Percentiles rank a stretch among this genome's conserved stretches.
These are phyloP conservation scores for Meda fulgida DNA, from an alignment of 2,797 vertebrate species.

Conservation along the genomic window DNA sequence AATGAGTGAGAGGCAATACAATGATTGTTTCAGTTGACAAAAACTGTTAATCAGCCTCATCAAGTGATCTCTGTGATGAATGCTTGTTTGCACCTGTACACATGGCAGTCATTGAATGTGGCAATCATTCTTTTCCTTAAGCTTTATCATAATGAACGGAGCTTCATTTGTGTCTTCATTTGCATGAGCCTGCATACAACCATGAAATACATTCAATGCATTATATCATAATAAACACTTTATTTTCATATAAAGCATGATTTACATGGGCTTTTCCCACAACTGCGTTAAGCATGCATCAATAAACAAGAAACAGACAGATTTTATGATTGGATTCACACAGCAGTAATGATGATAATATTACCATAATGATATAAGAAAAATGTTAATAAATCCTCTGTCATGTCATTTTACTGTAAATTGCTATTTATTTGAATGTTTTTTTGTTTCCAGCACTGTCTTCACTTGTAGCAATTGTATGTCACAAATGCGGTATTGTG, in stretches of 20 bases:
- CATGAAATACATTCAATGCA: background rate
- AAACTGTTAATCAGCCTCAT: conserved; percentile 24
- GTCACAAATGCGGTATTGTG: background rate
- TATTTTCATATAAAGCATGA: background rate
- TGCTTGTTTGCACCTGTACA: conserved; percentile 5
- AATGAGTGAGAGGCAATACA: background rate
- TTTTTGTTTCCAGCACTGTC: background rate
- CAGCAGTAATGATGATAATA: background rate
- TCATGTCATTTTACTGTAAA: background rate
- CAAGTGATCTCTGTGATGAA: conserved; percentile 28
- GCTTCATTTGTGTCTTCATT: conserved; percentile 25
- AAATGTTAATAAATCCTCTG: background rate
- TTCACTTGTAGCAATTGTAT: no score
- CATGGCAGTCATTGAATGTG: conserved; percentile 20
- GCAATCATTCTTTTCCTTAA: conserved; percentile 21
- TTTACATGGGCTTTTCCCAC: background rate
- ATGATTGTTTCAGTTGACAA: conserved; percentile 1
- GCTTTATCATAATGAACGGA: background rate
- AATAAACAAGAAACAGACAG: background rate
- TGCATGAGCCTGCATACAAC: conserved; percentile 8
- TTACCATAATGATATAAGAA: background rate
- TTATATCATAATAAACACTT: background rate
- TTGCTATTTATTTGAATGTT: background rate
- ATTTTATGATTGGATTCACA: background rate
- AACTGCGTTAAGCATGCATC: background rate